Base-by-base conservation (phyloP, 2,888 invertebrate genomes). In the Gerris lacustris region DNA sequence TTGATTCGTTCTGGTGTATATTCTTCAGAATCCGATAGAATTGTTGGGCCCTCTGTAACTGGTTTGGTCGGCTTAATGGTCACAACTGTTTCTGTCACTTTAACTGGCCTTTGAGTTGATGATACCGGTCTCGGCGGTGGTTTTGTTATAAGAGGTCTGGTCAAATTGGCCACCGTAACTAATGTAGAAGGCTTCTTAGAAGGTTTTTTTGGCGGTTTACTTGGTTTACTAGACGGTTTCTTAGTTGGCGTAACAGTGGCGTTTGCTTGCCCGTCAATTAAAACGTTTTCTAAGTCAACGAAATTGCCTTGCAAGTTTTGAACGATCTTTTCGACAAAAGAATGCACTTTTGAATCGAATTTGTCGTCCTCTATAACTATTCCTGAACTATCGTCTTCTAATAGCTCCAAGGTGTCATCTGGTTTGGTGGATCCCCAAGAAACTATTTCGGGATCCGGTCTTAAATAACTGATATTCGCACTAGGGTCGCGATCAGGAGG, bases 401-500 rank as follows among this genome's bases (percentile, higher is more conserved):
- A 86, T 0, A 82, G 82, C 45, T 85, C 81, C 67, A 83, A 85
- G 67, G 84, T 84, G 18, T 64, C 64, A 6, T 75, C 75, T 18
- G 73, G 73, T 9, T 72, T 71, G 6, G 75, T 75, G 15, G 74
- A 74, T 18, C 2, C 31, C 68, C 75, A 74, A 7, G 73, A 71
- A 9, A 72, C 71, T n/a, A 75, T 70, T 18, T 74, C 74, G 6
- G 78, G 78, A 63, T 71, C 67, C 45, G 80, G 80, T 68, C 81
- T 81, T 44, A 84, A 82, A 0, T 84, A 83, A 0, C 89, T 88
- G 76, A 87, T 86, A 73, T 92, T 92, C 0, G 91, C 81, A 81
- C 91, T 88, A 0, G 92, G 92, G 79, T 92, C 91, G 67, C 92
- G 84, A 0, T 92, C 92, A 0, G 92, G 92, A 17, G 92, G 92